Evolutionary conservation across 2,888 invertebrate genomes (phyloP).

Genomic region (Hyposoter dolosus): DNA sequence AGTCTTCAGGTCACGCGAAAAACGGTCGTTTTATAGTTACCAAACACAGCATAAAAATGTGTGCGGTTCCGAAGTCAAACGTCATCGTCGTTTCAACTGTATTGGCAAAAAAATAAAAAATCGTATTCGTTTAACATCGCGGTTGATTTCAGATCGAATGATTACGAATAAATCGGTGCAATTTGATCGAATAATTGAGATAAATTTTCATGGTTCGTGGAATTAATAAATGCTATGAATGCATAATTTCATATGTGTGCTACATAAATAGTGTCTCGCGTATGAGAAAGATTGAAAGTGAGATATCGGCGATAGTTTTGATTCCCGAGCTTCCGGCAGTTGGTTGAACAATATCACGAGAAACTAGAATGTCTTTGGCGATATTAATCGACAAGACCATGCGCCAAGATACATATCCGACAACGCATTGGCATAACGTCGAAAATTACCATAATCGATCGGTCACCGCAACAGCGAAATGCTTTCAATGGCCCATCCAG

Average conservation of each 20-base stretch:
- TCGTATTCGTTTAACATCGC: neutral
- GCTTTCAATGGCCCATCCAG: conserved; percentile 60
- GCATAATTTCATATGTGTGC: neutral
- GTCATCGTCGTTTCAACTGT: too few species aligned
- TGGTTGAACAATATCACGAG: conserved; percentile 58
- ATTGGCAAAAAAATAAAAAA: neutral
- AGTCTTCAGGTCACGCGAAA: too few species aligned
- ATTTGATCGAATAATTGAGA: neutral
- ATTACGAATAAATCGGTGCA: neutral
- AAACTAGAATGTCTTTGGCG: conserved; percentile 27
- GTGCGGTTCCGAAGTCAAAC: too few species aligned
- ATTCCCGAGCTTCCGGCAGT: conserved; percentile 68
- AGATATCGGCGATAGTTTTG: conserved; percentile 59
- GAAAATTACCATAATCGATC: conserved; percentile 70
- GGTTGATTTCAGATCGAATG: neutral
- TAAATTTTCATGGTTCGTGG: neutral
- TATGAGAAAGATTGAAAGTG: conserved; percentile 11
- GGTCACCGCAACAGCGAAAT: conserved; percentile 66
- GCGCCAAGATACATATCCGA: conserved; percentile 8
- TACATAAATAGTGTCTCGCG: neutral
- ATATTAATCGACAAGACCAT: conserved; percentile 18
- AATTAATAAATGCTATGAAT: neutral
- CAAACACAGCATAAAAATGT: too few species aligned
- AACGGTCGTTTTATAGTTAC: too few species aligned
- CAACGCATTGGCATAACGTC: conserved; percentile 44